These are phyloP conservation scores for Pteropus alecto DNA, from an alignment of 2,113 vertebrate genomes.

Conservation along the genomic window DNA sequence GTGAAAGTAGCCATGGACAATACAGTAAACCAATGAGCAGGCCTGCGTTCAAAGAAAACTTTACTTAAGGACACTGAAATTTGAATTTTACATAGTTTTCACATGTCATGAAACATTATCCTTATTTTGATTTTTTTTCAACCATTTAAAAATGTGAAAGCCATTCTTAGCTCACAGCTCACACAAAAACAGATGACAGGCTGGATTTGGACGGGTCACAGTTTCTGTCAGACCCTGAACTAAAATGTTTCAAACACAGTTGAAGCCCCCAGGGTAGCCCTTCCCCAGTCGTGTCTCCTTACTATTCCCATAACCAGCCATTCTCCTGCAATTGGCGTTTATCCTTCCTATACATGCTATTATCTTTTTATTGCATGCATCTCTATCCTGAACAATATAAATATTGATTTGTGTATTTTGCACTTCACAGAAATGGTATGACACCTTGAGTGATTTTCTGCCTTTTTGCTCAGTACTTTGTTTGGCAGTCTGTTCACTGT, in stretches of 20 bases:
- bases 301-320: background rate
- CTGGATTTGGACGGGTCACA: background rate
- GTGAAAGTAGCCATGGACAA: accelerated
- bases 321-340: background rate
- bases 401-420: background rate
- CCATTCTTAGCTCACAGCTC: background rate
- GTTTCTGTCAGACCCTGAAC: background rate
- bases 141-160: background rate
- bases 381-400: background rate
- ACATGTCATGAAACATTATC: background rate
- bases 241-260: background rate
- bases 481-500: background rate
- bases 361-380: background rate
- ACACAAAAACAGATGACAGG: background rate
- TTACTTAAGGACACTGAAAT: background rate
- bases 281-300: background rate
- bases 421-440: background rate
- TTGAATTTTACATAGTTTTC: background rate
- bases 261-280: background rate
- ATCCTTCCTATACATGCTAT: background rate
- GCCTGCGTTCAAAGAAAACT: background rate
- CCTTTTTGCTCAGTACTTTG: background rate
- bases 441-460: background rate
- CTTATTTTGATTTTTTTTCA: background rate
- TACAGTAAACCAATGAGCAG: background rate